A percentile compares a stretch with the other conserved stretches of the same genome.
Conservation (phyloP, 2,113 vertebrate genomes). For the Strix uralensis region DNA sequence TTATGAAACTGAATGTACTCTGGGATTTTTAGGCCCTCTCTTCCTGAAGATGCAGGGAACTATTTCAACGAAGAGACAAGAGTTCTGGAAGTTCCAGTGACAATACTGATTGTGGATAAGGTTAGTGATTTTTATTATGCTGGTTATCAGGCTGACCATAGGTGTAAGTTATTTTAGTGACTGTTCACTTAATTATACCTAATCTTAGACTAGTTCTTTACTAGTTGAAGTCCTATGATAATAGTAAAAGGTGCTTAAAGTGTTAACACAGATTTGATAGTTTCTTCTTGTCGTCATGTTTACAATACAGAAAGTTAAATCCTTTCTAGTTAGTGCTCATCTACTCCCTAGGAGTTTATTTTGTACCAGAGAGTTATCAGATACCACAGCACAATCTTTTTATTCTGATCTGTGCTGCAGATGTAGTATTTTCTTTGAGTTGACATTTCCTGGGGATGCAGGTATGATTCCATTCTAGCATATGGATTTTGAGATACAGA, state of each 20-base stretch:
- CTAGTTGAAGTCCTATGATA: not conserved
- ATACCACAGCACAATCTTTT: not conserved
- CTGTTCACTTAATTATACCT: not conserved
- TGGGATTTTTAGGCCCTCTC: constrained; percentile 74
- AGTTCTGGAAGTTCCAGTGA: constrained; percentile 86
- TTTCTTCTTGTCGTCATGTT: not conserved
- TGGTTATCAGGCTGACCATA: not conserved
- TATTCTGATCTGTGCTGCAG: not conserved
- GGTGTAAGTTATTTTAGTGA: not conserved
- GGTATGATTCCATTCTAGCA: not conserved
- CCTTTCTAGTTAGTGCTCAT: not conserved
- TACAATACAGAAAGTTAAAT: not conserved
- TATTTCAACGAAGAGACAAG: constrained; percentile 84
- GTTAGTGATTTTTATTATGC: constrained; percentile 57
- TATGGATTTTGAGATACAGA: not conserved
- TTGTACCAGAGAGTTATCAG: not conserved
- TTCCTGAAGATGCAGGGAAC: constrained; percentile 78
- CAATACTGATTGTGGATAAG: constrained; percentile 81
- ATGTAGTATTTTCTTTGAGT: not conserved
- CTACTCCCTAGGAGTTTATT: not conserved
- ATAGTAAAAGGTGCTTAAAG: not conserved
- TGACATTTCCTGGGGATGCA: not conserved
- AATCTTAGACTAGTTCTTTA: not conserved
- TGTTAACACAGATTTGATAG: not conserved
- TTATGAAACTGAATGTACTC: not conserved